Evolutionary conservation across 1,140 invertebrate genomes (phyloP), one percentile per base, ranked within the genome.

Genomic region (Drosophila navojoa): DNA sequence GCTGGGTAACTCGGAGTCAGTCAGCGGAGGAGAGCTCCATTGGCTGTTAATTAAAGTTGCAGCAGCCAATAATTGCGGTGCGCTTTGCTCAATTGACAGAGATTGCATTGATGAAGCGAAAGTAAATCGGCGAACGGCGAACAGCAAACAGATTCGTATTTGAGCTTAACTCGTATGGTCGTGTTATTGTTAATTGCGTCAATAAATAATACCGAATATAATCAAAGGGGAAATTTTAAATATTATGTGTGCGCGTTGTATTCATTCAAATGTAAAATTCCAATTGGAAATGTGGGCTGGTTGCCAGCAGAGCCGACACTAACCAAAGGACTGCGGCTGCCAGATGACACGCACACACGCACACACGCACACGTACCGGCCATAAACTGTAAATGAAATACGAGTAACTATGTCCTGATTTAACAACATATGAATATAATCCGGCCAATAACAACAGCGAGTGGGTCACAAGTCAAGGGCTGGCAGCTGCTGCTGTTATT

Each of bases 31-130:
- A 19, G 7, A 10, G 49, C 38, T 22, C 16, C 54, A 87, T 82
- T 76, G 78, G 61, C 47, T 71, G 76, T 87, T 86, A 86, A 86
- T 86, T 87, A 77, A 86, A 89, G 79, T 38, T 82, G 79, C 71
- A 79, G 71, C 58, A 66, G 82, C 50, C 82, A 77, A 63, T 69
- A 27, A 78, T 27, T 78, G 81, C 82, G 82, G 82, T 79, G 40
- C 60, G 79, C 82, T 86, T 86, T 86, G 66, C 71, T 86, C 82
- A 86, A 86, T 86, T 87, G 78, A 68, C 53, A 61, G 22, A 32
- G 57, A 54, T 58, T 66, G 44, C 69, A 73, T 72, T 47, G 61
- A 42, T 53, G 45, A 58, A 53, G 49, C 45, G 54, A 25, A 53
- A 57, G 35, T 6, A 15, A 11, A 13, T 27, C 35, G 42, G 42